Percentiles rank a stretch among this genome's conserved stretches.
phyloP scores from a whole-genome alignment of 2,797 vertebrate species.

The Phoebastria nigripes region DNA sequence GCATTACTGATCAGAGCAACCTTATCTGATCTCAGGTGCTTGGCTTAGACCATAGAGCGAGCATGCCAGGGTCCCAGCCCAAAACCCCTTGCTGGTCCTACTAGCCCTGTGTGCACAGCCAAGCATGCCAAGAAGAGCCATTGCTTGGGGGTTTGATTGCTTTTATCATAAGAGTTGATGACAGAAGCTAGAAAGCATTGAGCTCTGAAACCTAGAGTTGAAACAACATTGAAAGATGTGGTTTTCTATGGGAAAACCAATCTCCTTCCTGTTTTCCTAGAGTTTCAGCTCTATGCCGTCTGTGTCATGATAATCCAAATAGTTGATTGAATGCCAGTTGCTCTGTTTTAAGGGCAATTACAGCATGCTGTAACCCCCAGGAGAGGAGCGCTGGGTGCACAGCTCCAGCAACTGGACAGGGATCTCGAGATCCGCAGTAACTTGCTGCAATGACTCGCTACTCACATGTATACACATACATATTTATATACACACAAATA shows the following conservation, averaged over 20 bases:
- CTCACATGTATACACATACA: accelerated
- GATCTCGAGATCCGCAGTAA: accelerated
- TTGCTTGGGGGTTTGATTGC: accelerated
- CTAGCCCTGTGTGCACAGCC: accelerated
- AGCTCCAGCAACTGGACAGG: neutral
- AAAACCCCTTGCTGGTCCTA: neutral
- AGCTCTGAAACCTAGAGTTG: neutral
- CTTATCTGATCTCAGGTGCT: neutral
- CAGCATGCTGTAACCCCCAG: accelerated
- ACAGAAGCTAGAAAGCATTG: neutral
- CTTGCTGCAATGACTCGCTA: accelerated
- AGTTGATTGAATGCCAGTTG: neutral
- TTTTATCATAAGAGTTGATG: accelerated
- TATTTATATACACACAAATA: too few relatives aligned
- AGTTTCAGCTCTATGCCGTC: neutral
- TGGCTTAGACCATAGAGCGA: too few relatives aligned
- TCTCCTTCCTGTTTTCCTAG: neutral
- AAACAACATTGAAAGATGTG: neutral
- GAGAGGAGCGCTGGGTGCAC: accelerated
- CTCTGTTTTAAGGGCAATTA: neutral
- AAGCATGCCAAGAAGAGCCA: accelerated
- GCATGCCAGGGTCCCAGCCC: accelerated
- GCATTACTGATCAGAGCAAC: neutral
- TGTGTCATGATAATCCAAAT: neutral
- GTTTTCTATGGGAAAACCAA: neutral